Percentiles rank a stretch among this genome's conserved stretches.
Conservation (phyloP, 2,797 vertebrate species). For the Pelodytes ibericus region DNA sequence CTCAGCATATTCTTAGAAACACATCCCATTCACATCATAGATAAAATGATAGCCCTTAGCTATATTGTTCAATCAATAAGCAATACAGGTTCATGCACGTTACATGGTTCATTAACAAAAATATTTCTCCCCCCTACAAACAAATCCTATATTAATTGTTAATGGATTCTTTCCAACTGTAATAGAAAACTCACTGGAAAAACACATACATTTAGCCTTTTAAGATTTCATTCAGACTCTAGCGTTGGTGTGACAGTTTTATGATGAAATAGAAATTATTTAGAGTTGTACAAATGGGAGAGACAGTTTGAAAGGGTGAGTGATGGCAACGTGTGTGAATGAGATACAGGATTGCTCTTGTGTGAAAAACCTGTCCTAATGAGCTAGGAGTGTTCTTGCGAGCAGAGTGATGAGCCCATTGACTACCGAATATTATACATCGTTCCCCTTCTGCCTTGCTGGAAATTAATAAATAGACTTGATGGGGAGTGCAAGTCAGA, state of each 20-base stretch:
- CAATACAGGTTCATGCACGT: neutral
- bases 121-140: neutral
- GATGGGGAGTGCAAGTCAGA: neutral
- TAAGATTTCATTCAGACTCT: neutral
- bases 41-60: neutral
- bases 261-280: constrained; percentile 29
- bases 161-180: neutral
- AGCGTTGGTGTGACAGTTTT: constrained; percentile 14
- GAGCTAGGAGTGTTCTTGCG: constrained; percentile 8
- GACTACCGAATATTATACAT: constrained; percentile 30
- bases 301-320: constrained; percentile 17
- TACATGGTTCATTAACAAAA: neutral
- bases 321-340: constrained; percentile 20
- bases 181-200: neutral
- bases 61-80: neutral
- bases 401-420: constrained; percentile 26
- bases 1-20: too few relatives aligned
- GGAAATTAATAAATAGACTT: constrained; percentile 34
- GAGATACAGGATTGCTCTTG: constrained; percentile 27
- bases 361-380: constrained; percentile 36
- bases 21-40: too few relatives aligned
- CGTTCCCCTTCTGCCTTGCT: constrained; percentile 5
- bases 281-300: constrained; percentile 14
- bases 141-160: neutral
- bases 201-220: constrained; percentile 20